phyloP scores from a whole-genome alignment of 1,140 invertebrate species.

The Caerostris extrusa region DNA sequence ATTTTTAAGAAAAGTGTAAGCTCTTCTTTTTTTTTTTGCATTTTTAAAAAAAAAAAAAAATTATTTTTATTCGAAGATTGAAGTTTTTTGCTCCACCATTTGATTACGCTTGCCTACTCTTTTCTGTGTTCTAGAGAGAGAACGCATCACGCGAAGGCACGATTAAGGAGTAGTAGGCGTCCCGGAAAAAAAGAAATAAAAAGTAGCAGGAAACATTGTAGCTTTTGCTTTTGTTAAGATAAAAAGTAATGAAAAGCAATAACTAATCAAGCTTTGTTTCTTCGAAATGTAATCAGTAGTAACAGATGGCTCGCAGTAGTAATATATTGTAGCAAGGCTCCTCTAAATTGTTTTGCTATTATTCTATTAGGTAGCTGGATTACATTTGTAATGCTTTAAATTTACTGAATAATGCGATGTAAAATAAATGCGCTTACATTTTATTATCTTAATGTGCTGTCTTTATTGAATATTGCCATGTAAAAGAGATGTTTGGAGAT shows the following conservation, averaged over 20 bases:
- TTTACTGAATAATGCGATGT: no score
- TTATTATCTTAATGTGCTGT: no score
- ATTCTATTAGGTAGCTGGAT: background rate
- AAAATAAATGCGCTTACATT: no score
- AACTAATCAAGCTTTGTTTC: constrained; percentile 7
- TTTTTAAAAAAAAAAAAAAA: background rate
- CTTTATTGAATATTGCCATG: no score
- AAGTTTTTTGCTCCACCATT: background rate
- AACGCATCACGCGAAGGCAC: background rate
- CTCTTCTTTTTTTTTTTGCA: no score
- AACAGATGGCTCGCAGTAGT: background rate
- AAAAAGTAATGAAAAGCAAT: constrained; percentile 19
- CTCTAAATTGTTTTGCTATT: background rate
- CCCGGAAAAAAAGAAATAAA: background rate
- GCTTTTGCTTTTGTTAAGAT: background rate
- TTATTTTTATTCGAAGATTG: constrained; percentile 21
- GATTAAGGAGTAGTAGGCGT: background rate
- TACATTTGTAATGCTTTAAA: no score
- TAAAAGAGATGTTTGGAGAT: no score
- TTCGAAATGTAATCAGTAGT: background rate
- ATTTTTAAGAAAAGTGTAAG: background rate
- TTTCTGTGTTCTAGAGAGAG: background rate
- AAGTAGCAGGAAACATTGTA: background rate
- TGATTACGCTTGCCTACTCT: constrained; percentile 13
- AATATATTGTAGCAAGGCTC: background rate